Percentiles rank a stretch among this genome's conserved stretches.
Conservation (phyloP, 2,888 invertebrate genomes). For the Yponomeuta cagnagella region DNA sequence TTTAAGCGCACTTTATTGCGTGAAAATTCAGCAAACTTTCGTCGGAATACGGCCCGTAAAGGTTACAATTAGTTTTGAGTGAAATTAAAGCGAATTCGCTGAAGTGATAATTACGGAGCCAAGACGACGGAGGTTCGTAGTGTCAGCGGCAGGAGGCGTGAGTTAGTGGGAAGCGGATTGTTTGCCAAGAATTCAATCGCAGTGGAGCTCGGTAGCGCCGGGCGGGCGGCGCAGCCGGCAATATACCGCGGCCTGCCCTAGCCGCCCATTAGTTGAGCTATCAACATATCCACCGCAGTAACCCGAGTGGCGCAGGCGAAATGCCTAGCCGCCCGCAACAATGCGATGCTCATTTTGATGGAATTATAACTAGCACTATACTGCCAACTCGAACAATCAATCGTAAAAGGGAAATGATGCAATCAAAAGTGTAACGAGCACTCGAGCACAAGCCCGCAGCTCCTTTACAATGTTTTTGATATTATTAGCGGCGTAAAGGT, state of each 20-base stretch:
- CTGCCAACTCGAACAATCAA: background rate
- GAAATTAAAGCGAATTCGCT: background rate
- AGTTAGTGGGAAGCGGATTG: conserved; percentile 26
- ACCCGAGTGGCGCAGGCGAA: conserved; percentile 22
- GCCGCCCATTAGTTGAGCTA: conserved; percentile 46
- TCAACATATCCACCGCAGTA: conserved; percentile 42
- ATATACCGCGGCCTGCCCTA: conserved; percentile 34
- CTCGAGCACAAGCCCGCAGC: conserved; percentile 4
- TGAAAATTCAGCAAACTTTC: conserved; percentile 37
- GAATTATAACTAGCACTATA: conserved; percentile 24
- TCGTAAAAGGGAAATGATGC: conserved; percentile 8
- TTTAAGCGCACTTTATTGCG: conserved; percentile 37
- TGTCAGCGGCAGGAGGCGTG: conserved; percentile 20
- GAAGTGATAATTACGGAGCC: background rate
- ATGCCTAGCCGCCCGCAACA: conserved; percentile 28
- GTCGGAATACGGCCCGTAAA: background rate
- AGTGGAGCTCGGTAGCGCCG: conserved; percentile 3
- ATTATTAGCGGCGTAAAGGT: background rate
- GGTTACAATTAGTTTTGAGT: background rate
- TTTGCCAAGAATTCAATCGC: conserved; percentile 61
- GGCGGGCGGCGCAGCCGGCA: conserved; percentile 26
- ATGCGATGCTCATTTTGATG: conserved; percentile 25
- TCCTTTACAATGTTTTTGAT: conserved; percentile 14
- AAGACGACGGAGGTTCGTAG: background rate
- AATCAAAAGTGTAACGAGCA: conserved; percentile 22